phyloP scores from a whole-genome alignment of 2,888 invertebrate species.

The Dasypolia templi region DNA sequence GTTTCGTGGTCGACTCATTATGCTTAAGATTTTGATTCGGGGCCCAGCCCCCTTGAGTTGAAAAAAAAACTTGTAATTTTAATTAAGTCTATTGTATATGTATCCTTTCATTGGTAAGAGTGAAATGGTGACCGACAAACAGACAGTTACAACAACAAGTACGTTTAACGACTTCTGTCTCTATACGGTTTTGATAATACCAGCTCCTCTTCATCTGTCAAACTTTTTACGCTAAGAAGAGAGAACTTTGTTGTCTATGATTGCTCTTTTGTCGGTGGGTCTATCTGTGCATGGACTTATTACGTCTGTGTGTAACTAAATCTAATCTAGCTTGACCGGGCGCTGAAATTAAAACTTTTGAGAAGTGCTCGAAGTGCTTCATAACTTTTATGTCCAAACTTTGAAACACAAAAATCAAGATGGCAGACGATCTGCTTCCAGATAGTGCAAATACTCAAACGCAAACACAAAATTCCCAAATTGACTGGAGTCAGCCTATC shows the following conservation, averaged over 20 bases:
- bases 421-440: slow-evolving; percentile 79
- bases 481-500: slow-evolving; percentile 86
- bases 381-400: slow-evolving; percentile 35
- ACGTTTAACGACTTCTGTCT: too few species aligned
- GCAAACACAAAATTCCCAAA: slow-evolving; percentile 86
- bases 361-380: slow-evolving; percentile 23
- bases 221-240: slow-evolving; percentile 28
- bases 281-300: too few species aligned
- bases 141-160: too few species aligned
- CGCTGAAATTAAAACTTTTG: slow-evolving; percentile 58
- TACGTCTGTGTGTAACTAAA: too few species aligned
- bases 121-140: too few species aligned
- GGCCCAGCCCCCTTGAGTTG: too few species aligned
- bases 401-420: slow-evolving; percentile 60
- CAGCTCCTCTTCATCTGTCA: neutral
- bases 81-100: too few species aligned
- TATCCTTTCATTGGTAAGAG: too few species aligned
- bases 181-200: neutral
- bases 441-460: slow-evolving; percentile 84
- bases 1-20: too few species aligned
- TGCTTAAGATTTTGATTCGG: too few species aligned
- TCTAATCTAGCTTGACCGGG: slow-evolving; percentile 16
- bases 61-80: too few species aligned
- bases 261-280: neutral
- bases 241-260: neutral